Percentiles rank a stretch among this genome's conserved stretches.
Evolutionary conservation across 2,113 vertebrate genomes (phyloP).

Genomic region (Aegotheles bennettii): DNA sequence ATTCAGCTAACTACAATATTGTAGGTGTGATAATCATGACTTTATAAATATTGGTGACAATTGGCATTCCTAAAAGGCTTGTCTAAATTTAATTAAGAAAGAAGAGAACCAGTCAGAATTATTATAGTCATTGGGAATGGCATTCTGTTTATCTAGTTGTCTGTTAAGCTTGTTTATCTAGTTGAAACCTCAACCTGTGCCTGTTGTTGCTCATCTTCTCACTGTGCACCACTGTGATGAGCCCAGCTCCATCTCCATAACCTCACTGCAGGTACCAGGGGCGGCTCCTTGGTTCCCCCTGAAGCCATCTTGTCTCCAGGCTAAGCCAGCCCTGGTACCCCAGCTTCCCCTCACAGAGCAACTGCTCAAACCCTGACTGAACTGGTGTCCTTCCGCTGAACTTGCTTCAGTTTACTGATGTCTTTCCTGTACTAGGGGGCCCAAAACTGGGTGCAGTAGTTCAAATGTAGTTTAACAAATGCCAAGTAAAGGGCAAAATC

Average conservation of each 20-base stretch:
- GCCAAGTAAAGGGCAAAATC: background rate
- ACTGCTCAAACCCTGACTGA: no score
- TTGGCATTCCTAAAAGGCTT: background rate
- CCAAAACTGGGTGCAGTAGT: background rate
- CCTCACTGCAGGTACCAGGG: background rate
- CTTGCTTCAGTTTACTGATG: background rate
- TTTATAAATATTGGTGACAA: background rate
- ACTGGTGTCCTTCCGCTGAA: background rate
- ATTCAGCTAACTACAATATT: background rate
- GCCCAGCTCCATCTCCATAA: background rate
- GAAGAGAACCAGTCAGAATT: background rate
- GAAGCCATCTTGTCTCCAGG: background rate
- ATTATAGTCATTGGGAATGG: background rate
- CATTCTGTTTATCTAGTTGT: background rate
- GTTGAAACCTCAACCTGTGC: background rate
- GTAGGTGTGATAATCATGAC: background rate
- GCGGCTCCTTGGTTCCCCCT: background rate
- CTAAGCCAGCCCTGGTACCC: background rate
- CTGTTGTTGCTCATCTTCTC: background rate
- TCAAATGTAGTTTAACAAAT: background rate
- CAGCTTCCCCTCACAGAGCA: background rate
- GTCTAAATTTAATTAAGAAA: background rate
- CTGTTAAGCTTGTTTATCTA: background rate
- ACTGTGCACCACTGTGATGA: background rate
- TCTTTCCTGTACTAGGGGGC: background rate